Percentiles rank a stretch among this genome's conserved stretches.
These are phyloP conservation scores for Typhlichthys eigenmanni DNA, from an alignment of 2,797 vertebrate species.

Conservation along the genomic window DNA sequence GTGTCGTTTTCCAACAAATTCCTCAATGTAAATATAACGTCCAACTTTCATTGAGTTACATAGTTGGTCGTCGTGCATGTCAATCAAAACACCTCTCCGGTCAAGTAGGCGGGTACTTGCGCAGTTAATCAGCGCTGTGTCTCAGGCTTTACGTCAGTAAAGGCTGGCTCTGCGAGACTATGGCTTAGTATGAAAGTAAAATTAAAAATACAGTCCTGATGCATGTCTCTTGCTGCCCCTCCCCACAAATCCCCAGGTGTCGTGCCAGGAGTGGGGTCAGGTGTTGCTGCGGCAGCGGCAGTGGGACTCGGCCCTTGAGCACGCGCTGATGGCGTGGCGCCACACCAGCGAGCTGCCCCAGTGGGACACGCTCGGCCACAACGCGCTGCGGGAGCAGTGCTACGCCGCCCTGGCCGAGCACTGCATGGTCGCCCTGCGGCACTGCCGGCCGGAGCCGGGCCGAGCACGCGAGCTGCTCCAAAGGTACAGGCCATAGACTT, in stretches of 20 bases:
- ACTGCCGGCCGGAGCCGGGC: constrained; percentile 44
- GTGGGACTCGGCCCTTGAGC: constrained; percentile 72
- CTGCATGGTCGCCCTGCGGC: constrained; percentile 62
- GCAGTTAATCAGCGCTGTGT: no score
- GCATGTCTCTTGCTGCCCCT: background rate
- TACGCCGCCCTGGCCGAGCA: constrained; percentile 63
- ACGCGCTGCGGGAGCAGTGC: constrained; percentile 68
- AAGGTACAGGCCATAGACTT: constrained; percentile 55
- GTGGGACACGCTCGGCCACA: constrained; percentile 76
- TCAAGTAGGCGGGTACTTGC: no score
- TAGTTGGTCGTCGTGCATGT: no score
- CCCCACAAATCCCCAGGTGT: constrained; percentile 54
- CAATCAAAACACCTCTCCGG: no score
- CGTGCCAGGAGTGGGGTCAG: constrained; percentile 75
- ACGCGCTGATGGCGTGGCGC: constrained; percentile 69
- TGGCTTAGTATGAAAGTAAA: no score
- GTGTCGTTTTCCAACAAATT: no score
- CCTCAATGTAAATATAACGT: no score
- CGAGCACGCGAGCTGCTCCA: constrained; percentile 65
- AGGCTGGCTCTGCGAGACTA: no score
- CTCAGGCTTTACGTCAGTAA: no score
- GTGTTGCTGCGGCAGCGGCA: constrained; percentile 65
- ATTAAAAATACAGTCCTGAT: background rate
- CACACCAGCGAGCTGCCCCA: constrained; percentile 73
- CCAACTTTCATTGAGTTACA: no score